Conservation (phyloP, 2,113 vertebrate genomes). For the Danio rerio region DNA sequence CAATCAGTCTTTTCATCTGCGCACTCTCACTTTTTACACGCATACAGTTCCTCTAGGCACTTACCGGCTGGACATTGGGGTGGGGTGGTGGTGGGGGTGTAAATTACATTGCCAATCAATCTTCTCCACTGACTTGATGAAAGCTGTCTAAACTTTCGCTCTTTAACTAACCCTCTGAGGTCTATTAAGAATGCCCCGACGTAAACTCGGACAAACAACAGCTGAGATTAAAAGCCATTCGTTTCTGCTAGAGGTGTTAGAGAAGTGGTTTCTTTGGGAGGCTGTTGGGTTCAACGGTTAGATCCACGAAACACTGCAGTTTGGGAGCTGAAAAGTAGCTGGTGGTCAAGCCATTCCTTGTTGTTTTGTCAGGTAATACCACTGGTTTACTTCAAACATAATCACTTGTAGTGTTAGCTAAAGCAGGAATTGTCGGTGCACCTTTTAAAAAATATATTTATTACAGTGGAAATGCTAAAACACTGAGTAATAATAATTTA, state of each 20-base stretch:
- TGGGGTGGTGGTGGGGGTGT: slow-evolving; percentile 57
- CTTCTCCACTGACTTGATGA: slow-evolving; percentile 71
- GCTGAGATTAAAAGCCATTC: slow-evolving; percentile 70
- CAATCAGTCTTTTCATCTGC: slow-evolving; percentile 66
- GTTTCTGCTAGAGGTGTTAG: slow-evolving; percentile 46
- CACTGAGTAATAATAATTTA: neutral
- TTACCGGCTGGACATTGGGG: slow-evolving; percentile 54
- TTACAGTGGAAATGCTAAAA: neutral
- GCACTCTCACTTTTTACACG: slow-evolving; percentile 53
- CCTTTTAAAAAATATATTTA: neutral
- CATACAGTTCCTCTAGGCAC: slow-evolving; percentile 58
- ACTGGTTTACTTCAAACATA: neutral
- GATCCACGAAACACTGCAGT: slow-evolving; percentile 37
- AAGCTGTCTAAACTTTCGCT: slow-evolving; percentile 75
- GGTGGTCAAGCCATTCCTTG: slow-evolving; percentile 1
- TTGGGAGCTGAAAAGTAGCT: slow-evolving; percentile 12
- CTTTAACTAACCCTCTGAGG: slow-evolving; percentile 75
- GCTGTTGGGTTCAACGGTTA: slow-evolving; percentile 36
- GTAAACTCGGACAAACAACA: slow-evolving; percentile 68
- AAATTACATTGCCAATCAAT: slow-evolving; percentile 84
- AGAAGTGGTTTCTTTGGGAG: slow-evolving; percentile 28
- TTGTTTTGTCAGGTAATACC: neutral
- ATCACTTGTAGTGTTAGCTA: neutral
- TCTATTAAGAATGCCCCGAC: slow-evolving; percentile 71
- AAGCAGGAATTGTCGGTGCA: neutral